Conservation (phyloP, 2,888 invertebrate genomes). For the Parapristionchus giblindavisi region DNA sequence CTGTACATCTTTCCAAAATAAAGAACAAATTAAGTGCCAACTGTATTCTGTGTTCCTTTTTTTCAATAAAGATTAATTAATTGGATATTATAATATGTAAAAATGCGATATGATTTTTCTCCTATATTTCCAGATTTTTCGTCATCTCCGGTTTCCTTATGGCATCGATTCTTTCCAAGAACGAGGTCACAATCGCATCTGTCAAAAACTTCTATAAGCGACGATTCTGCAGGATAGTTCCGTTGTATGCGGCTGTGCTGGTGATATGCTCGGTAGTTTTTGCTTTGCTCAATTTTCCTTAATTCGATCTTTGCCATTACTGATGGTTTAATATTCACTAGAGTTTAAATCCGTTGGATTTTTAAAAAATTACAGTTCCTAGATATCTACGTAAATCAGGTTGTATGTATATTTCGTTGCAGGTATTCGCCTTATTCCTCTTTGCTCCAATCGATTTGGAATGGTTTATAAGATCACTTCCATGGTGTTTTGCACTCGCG, state of each 20-base stretch:
- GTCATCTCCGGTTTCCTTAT: slow-evolving; percentile 5
- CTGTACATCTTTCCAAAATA: too few species aligned
- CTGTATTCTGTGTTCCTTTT: too few species aligned
- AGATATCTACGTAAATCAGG: neutral
- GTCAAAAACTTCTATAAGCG: slow-evolving; percentile 8
- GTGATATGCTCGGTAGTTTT: neutral
- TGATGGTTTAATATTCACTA: neutral
- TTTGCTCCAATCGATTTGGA: too few species aligned
- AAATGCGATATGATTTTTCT: neutral
- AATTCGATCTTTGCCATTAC: neutral
- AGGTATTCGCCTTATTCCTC: too few species aligned
- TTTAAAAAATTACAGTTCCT: neutral
- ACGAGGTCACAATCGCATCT: neutral
- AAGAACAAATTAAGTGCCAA: too few species aligned
- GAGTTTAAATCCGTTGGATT: neutral
- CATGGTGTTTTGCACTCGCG: too few species aligned
- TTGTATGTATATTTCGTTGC: neutral
- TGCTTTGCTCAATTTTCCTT: neutral
- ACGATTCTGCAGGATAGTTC: slow-evolving; percentile 4
- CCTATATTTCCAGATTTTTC: neutral
- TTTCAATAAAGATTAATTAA: too few species aligned
- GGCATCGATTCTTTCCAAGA: neutral
- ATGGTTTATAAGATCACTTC: too few species aligned
- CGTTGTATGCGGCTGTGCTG: slow-evolving; percentile 2
- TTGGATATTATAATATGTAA: too few species aligned